Base-by-base conservation (phyloP, 2,888 invertebrate genomes). In the Aradus depressus region DNA sequence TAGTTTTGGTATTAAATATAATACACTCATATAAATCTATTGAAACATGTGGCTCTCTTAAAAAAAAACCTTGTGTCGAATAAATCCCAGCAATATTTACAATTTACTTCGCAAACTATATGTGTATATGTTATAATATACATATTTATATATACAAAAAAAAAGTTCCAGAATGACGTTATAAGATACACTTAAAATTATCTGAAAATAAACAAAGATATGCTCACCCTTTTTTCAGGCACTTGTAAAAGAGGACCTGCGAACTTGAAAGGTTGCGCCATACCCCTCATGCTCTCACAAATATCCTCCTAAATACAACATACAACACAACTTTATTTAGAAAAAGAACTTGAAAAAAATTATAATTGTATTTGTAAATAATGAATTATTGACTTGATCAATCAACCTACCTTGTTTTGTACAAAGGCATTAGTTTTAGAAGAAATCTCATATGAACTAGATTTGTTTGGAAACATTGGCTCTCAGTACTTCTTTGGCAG, bases 391-490 rank as follows among this genome's bases (percentile, higher is more conserved):
- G 19, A 22, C 2, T 16, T 28, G 35, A 34, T 32, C 44, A 49
- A 44, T 37, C 37, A 44, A 54, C 60, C 64, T 56, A 70, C 70
- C 69, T 70, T 67, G 67, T 69, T 70, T 68, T 70, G 69, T 70
- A 69, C 69, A 69, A 71, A 71, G 71, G 70, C 71, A 71, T 70
- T 68, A 67, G 67, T 68, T 70, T 68, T 68, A 66, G 69, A 70
- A 70, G 68, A 70, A 70, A 70, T 70, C 68, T 70, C 70, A 69
- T 69, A 67, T 70, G 70, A 71, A 71, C 70, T 71, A 71, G 70
- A 70, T 68, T 70, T 68, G 70, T 70, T 67, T 70, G 69, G 69
- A 71, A 71, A 71, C 70, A 71, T 71, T 70, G 69, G 70, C 69
- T 59, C 68, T 70, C 69, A 70, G 70, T 70, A 69, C 67, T 68